Evolutionary conservation across 2,888 invertebrate genomes (phyloP).

Genomic region (Cartodere bifasciata): DNA sequence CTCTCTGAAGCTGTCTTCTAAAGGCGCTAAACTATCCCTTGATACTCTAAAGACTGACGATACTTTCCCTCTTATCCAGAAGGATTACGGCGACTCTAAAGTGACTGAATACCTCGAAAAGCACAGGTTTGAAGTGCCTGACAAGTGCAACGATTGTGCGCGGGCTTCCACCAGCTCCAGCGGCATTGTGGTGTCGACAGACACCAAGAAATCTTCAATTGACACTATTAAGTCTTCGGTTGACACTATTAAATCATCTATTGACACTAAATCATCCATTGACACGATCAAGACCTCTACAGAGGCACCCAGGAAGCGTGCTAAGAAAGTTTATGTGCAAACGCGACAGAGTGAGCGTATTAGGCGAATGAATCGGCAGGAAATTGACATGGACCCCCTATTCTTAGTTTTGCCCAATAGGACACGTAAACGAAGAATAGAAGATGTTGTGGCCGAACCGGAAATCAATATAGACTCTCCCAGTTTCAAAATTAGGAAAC

Average conservation of each 20-base stretch:
- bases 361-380: constrained; percentile 22
- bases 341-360: constrained; percentile 32
- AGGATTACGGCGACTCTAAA: no score
- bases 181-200: constrained; percentile 24
- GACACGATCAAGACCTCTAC: constrained; percentile 6
- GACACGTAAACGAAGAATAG: constrained; percentile 23
- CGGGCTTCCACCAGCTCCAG: constrained; percentile 27
- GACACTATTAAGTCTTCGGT: no score
- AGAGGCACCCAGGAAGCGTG: constrained; percentile 3
- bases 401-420: constrained; percentile 19
- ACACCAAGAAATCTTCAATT: constrained; percentile 16
- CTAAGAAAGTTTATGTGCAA: constrained; percentile 14
- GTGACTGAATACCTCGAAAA: no score
- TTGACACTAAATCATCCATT: no score
- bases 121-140: no score
- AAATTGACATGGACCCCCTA: constrained; percentile 26
- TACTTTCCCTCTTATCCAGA: no score
- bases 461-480: constrained; percentile 20
- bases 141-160: no score
- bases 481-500: constrained; percentile 26
- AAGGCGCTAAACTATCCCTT: neutral
- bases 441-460: constrained; percentile 11
- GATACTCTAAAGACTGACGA: constrained; percentile 22
- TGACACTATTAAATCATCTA: no score
- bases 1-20: constrained; percentile 22